Evolutionary conservation across 2,888 invertebrate species (phyloP).

Genomic region (Orchesella flavescens): DNA sequence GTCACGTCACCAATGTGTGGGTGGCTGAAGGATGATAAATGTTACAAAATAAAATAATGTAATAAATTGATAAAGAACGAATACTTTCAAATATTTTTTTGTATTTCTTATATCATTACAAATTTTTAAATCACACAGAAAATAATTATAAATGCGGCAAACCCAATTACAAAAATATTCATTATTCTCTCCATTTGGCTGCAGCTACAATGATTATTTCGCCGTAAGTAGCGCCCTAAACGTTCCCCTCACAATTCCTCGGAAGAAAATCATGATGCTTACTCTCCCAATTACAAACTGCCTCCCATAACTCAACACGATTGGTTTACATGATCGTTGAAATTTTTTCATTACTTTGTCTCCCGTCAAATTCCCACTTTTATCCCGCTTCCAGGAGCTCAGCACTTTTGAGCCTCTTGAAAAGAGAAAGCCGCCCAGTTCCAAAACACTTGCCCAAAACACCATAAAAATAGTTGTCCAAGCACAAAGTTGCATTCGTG

Average conservation of each 20-base stretch:
- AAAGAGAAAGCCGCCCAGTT: slow-evolving; percentile 23
- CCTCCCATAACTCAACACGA: slow-evolving; percentile 34
- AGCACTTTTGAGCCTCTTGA: slow-evolving; percentile 10
- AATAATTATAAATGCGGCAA: no score
- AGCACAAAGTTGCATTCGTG: background rate
- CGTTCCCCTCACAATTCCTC: slow-evolving; percentile 34
- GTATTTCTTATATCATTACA: no score
- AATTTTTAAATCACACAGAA: no score
- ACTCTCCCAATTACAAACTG: slow-evolving; percentile 30
- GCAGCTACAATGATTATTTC: no score
- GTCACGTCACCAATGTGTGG: no score
- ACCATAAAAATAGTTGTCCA: background rate
- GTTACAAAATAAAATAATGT: no score
- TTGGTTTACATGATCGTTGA: slow-evolving; percentile 7
- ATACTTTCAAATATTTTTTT: no score
- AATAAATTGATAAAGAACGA: no score
- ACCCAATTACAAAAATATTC: no score
- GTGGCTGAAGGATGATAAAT: no score
- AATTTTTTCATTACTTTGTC: slow-evolving; percentile 35
- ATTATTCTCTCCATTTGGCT: no score
- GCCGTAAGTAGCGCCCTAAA: slow-evolving; percentile 27
- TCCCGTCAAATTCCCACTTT: background rate
- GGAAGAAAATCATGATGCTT: slow-evolving; percentile 20
- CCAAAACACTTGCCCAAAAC: slow-evolving; percentile 25
- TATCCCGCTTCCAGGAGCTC: slow-evolving; percentile 18